A percentile compares a stretch with the other conserved stretches of the same genome.
Conservation (phyloP, 1,140 invertebrate genomes). For the Drosophila quadrilineata region DNA sequence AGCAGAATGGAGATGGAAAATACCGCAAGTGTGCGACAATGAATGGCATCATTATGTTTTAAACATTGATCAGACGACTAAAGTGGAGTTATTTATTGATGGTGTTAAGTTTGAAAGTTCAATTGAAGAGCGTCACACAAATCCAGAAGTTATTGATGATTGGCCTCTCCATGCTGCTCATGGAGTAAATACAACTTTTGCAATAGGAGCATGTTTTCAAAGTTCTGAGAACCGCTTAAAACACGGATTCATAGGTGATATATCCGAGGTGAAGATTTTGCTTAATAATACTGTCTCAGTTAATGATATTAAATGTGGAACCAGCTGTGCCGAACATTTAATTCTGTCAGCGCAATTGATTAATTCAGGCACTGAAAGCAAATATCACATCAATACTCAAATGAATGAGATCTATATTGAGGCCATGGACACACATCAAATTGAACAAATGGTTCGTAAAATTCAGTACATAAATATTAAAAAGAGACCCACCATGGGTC, state of each 20-base stretch:
- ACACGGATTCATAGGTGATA: slow-evolving; percentile 79
- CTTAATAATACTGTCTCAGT: slow-evolving; percentile 41
- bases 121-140: slow-evolving; percentile 84
- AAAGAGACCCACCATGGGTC: slow-evolving; percentile 94
- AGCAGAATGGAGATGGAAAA: slow-evolving; percentile 98
- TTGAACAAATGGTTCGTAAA: slow-evolving; percentile 92
- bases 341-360: slow-evolving; percentile 40
- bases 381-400: slow-evolving; percentile 82
- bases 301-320: slow-evolving; percentile 75
- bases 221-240: slow-evolving; percentile 83
- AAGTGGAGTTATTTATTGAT: slow-evolving; percentile 94
- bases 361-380: slow-evolving; percentile 17
- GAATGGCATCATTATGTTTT: slow-evolving; percentile 99
- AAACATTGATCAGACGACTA: slow-evolving; percentile 94
- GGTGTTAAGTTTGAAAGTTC: slow-evolving; percentile 90
- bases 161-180: slow-evolving; percentile 99
- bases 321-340: slow-evolving; percentile 76
- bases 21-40: slow-evolving; percentile 96
- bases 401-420: slow-evolving; percentile 95
- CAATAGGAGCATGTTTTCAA: slow-evolving; percentile 99
- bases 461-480: slow-evolving; percentile 95
- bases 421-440: slow-evolving; percentile 93
- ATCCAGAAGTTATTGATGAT: slow-evolving; percentile 98
- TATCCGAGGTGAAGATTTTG: slow-evolving; percentile 72
- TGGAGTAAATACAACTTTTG: slow-evolving; percentile 95